Evolutionary conservation across 2,797 vertebrate genomes (phyloP), one percentile per base, ranked within the genome.

Genomic region (Brachymystax lenok): DNA sequence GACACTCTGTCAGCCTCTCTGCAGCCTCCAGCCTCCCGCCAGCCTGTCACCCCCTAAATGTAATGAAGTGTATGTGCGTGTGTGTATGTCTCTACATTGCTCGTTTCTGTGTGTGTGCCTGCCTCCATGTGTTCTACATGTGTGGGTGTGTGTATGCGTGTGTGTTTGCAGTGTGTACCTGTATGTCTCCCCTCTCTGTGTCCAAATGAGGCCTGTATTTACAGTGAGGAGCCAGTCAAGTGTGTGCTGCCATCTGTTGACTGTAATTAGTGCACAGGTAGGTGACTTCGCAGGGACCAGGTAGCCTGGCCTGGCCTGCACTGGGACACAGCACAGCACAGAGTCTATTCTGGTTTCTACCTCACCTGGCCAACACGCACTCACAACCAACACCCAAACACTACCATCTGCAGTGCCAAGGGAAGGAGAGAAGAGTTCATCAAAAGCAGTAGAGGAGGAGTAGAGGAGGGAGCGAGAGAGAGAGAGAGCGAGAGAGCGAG

Each of bases 201-300:
- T n/a, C 56, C 56, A 59, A n/a, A 59, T 59, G n/a, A 59, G 19
- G n/a, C n/a, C 56, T 59, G 74, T 89, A 86, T 84, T 78, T 91
- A 82, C 80, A 74, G 86, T 89, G 86, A 90, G 40, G 40, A 46
- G 70, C 75, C 86, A 82, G 84, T 84, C 74, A 85, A 87, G 77
- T 66, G 66, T 72, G 61, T 81, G 86, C 76, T 77, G 82, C 85
- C 82, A 79, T 87, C 89, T 85, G 86, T 59, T 91, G 78, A 77
- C 85, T 83, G 80, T 88, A 91, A 92, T 86, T 86, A 87, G 28
- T 3, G 77, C 72, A 82, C 79, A 88, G 76, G 80, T 82, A 87
- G 81, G 67, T 77, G 85, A 81, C 73, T 79, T 90, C 81, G 50
- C 61, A 51, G 69, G 68, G 77, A 74, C 56, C n/a, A 10, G 56